These are phyloP conservation scores for Microcebus murinus DNA, from an alignment of 2,113 vertebrate species.

Conservation along the genomic window DNA sequence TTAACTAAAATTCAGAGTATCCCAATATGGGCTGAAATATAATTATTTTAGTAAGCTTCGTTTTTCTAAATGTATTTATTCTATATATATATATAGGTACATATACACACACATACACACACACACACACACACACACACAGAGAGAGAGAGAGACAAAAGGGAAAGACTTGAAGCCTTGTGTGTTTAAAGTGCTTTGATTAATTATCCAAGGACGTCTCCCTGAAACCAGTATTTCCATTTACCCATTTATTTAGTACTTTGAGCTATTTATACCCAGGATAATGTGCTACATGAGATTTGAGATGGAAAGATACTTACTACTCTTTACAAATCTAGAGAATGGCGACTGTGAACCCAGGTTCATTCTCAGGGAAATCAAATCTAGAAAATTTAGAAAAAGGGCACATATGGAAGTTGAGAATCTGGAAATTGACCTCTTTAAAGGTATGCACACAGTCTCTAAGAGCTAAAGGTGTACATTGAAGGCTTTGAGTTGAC, in stretches of 20 bases:
- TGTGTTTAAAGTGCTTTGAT: not conserved
- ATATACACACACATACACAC: too few species aligned
- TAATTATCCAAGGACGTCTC: not conserved
- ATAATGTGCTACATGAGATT: not conserved
- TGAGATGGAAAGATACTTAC: not conserved
- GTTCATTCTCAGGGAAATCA: not conserved
- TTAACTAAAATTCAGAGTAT: not conserved
- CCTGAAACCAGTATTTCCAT: not conserved
- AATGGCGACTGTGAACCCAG: not conserved
- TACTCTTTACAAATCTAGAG: not conserved
- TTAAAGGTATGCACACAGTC: not conserved
- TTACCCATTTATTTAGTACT: not conserved
- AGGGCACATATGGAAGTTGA: not conserved
- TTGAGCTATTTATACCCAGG: not conserved
- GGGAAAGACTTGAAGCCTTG: not conserved
- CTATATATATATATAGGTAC: not conserved
- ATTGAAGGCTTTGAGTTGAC: not conserved
- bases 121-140: not conserved
- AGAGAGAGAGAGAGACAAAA: too few species aligned
- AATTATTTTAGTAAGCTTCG: not conserved
- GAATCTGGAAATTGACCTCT: not conserved
- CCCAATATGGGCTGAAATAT: not conserved
- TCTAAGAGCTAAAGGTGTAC: not conserved
- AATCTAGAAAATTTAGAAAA: not conserved
- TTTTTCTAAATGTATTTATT: not conserved